Conservation (phyloP, 2,888 invertebrate genomes). For the Hofmannophila pseudospretella region DNA sequence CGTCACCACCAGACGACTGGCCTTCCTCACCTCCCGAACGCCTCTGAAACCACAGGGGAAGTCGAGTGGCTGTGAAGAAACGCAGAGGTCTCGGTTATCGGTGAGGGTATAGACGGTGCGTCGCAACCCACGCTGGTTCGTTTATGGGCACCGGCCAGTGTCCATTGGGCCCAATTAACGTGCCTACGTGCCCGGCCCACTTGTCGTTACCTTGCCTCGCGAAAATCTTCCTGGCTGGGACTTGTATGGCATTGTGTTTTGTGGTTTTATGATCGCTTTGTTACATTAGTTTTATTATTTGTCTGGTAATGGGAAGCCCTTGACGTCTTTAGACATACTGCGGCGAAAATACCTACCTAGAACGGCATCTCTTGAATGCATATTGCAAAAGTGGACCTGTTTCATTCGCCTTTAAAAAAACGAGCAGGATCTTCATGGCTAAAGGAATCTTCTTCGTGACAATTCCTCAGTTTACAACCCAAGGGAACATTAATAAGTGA, state of each 20-base stretch:
- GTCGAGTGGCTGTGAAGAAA: constrained; percentile 8
- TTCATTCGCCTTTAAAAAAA: no score
- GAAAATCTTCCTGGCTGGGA: constrained; percentile 56
- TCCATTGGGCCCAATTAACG: constrained; percentile 71
- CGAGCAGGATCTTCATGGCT: no score
- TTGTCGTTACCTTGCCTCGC: constrained; percentile 61
- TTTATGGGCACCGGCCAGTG: constrained; percentile 64
- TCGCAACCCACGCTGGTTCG: constrained; percentile 63
- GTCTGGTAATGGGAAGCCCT: no score
- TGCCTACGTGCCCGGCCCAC: constrained; percentile 72
- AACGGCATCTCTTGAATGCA: no score
- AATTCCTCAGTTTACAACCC: no score
- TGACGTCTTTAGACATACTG: no score
- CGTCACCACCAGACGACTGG: constrained; percentile 31
- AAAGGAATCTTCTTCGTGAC: no score
- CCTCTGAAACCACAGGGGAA: neutral
- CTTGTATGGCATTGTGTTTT: constrained; percentile 31
- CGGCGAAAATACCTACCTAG: no score
- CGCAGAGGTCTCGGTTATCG: constrained; percentile 32
- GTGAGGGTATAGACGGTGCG: constrained; percentile 54
- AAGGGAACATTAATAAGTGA: no score
- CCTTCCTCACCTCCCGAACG: constrained; percentile 25
- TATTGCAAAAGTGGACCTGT: no score
- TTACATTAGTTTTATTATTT: constrained; percentile 16
- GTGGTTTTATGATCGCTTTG: neutral